Base-by-base conservation (phyloP, 2,113 vertebrate species). In the Urocitellus parryii region DNA sequence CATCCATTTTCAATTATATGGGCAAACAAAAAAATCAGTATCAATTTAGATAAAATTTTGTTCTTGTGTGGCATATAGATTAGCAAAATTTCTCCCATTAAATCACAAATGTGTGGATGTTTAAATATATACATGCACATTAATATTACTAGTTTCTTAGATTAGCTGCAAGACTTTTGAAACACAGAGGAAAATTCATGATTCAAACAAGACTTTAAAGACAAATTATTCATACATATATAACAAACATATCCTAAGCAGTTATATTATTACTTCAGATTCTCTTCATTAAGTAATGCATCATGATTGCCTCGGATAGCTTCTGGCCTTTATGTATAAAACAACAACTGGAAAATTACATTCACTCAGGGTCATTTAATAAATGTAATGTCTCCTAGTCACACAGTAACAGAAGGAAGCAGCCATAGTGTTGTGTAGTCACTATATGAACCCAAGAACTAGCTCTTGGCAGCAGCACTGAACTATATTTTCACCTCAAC, bases 391-490 rank as follows among this genome's bases (percentile, higher is more conserved):
- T 96, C 95, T 98, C 89, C 97, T 76, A 73, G 0, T 95, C 97
- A 96, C 95, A 68, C 93, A 96, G 91, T 95, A 97, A 98, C 9
- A 6, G 70, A 94, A 98, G 48, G 96, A 98, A 97, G 97, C 80
- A 79, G 98, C 98, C 98, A 81, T 32, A 98, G 98, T 98, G 97
- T 97, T 98, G 98, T 27, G 94, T 94, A 94, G 95, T 97, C 87
- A 56, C 97, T 97, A 70, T 70, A 82, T 14, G 96, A 97, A 96
- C 97, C 94, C 29, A 76, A 98, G 96, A 95, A 95, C 74, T 96
- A 95, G 97, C 97, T 98, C 98, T 98, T 98, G 98, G 98, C 98
- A 98, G 98, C 97, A 98, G 98, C 98, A 96, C 97, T 98, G 96
- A 97, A 97, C 97, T 98, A 96, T 53, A 97, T 96, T 97, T 94